Percentiles rank a stretch among this genome's conserved stretches.
phyloP scores from a whole-genome alignment of 2,113 vertebrate species.

The Nanorana parkeri region DNA sequence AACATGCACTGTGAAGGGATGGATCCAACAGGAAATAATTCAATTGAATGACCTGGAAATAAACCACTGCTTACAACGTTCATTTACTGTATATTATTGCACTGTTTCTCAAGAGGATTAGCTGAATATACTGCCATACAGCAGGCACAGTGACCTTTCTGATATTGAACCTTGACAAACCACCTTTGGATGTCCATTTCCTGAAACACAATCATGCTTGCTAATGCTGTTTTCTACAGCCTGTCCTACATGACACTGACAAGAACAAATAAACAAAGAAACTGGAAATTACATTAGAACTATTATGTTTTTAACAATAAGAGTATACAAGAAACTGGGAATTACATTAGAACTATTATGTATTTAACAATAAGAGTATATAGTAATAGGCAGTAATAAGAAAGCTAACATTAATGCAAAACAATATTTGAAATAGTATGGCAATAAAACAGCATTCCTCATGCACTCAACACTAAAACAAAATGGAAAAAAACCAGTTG shows the following conservation, averaged over 20 bases:
- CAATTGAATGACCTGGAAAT: conserved; percentile 22
- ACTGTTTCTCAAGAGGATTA: conserved; percentile 19
- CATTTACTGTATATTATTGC: conserved; percentile 25
- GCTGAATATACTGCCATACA: conserved; percentile 11
- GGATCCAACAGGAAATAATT: conserved; percentile 43
- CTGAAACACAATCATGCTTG: conserved; percentile 5
- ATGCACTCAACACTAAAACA: too few relatives aligned
- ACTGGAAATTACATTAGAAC: background rate
- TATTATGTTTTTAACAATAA: too few relatives aligned
- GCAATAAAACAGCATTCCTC: too few relatives aligned
- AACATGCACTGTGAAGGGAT: conserved; percentile 5
- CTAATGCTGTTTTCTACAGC: background rate
- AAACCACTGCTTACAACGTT: conserved; percentile 1
- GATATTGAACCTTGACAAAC: conserved; percentile 47
- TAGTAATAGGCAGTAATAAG: too few relatives aligned
- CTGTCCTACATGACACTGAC: background rate
- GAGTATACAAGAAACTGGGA: background rate
- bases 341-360: background rate
- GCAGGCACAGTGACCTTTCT: conserved; percentile 49
- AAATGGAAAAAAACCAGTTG: too few relatives aligned
- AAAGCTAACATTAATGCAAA: too few relatives aligned
- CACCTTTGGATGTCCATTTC: conserved; percentile 40
- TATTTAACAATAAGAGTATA: too few relatives aligned
- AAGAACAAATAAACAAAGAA: background rate
- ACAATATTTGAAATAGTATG: too few relatives aligned